These are phyloP conservation scores for Drosophila cardini DNA, from an alignment of 1,140 invertebrate species.

Conservation along the genomic window DNA sequence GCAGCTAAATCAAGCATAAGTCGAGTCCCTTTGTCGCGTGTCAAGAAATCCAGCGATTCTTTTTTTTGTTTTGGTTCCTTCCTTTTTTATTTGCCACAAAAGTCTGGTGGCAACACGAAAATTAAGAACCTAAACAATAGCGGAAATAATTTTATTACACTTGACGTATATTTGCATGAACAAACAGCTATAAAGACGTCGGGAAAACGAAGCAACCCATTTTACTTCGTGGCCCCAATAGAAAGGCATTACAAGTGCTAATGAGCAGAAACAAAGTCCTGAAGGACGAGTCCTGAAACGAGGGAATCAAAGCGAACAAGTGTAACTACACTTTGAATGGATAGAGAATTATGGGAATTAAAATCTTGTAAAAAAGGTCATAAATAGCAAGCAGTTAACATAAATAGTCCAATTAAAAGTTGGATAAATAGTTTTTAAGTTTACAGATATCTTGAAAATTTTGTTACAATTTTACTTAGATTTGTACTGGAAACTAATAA, in stretches of 20 bases:
- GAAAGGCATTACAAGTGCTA: slow-evolving; percentile 54
- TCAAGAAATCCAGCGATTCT: slow-evolving; percentile 58
- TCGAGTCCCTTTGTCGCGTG: slow-evolving; percentile 52
- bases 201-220: slow-evolving; percentile 48
- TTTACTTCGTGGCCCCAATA: slow-evolving; percentile 52
- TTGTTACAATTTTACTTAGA: too few species aligned
- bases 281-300: neutral
- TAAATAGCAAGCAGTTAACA: too few species aligned
- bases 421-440: too few species aligned
- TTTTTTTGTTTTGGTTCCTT: slow-evolving; percentile 8
- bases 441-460: too few species aligned
- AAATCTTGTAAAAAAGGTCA: too few species aligned
- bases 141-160: slow-evolving; percentile 77
- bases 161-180: slow-evolving; percentile 71
- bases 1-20: slow-evolving; percentile 68
- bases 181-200: slow-evolving; percentile 70
- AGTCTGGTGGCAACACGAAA: slow-evolving; percentile 20
- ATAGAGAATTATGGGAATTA: neutral
- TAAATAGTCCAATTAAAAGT: too few species aligned
- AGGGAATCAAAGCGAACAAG: neutral
- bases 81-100: slow-evolving; percentile 23
- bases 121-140: slow-evolving; percentile 62
- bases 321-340: neutral
- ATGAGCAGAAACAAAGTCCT: slow-evolving; percentile 33
- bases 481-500: too few species aligned